Evolutionary conservation across 2,888 invertebrate genomes (phyloP), one percentile per base, ranked within the genome.

Genomic region (Pheosia tremula): DNA sequence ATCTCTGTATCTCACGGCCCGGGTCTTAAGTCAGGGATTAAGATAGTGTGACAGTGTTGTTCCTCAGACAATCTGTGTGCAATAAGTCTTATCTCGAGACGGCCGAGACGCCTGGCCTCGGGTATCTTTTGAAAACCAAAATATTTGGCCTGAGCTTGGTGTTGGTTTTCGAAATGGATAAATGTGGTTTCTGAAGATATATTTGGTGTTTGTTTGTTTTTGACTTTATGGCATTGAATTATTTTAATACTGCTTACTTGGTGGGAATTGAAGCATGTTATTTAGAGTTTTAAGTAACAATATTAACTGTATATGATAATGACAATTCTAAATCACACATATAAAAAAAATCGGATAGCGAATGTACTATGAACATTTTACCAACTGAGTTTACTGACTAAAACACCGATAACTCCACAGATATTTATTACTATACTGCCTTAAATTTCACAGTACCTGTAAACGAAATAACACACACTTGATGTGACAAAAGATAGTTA

Each of bases 141-240:
- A 89, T 89, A 87, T 90, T 89, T 89, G 84, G 85, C 79, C 79
- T 81, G 75, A 64, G 71, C 61, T 64, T 62, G 61, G 50, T 72
- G 71, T 69, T 66, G 59, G 57, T 60, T 64, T 64, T 67, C 57
- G 66, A 71, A 72, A 72, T 61, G 60, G 69, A 68, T 71, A 71
- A 64, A 62, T 68, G 58, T 66, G 71, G 63, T 61, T 67, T 69
- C 64, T 68, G 57, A 62, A 66, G 24, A 24, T 24, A 24, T 24
- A 68, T 67, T 58, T 68, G 72, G 4, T 50, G 8, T 4, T 9
- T 24, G 36, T 36, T 7, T 9, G 36, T 52, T 2, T 41, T 41
- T 41, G 41, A 6, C 5, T 5, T 3, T 39, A 5, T 39, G 5
- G 3, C n/a, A n/a, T n/a, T n/a, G n/a, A n/a, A n/a, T n/a, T n/a